These are phyloP conservation scores for Rhynchonycteris naso DNA, from an alignment of 2,797 vertebrate species.

Conservation along the genomic window DNA sequence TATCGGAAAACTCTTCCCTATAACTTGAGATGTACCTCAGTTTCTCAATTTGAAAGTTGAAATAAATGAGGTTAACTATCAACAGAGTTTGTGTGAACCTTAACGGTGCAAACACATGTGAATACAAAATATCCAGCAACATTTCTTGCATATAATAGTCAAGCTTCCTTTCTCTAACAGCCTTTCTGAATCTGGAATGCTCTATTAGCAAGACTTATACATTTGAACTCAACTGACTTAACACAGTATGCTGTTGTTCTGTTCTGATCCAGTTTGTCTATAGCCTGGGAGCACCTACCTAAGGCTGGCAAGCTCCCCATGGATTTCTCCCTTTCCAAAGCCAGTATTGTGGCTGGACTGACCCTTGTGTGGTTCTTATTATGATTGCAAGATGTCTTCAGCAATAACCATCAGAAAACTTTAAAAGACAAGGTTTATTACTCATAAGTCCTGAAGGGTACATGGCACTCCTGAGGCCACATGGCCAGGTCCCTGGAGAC, in stretches of 20 bases:
- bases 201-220: not conserved
- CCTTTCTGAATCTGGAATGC: not conserved
- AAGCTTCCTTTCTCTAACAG: not conserved
- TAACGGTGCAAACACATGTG: not conserved
- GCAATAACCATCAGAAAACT: not conserved
- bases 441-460: not conserved
- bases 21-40: not conserved
- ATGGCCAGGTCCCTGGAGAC: not conserved
- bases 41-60: not conserved
- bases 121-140: not conserved
- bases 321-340: not conserved
- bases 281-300: not conserved
- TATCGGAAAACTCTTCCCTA: not conserved
- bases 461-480: not conserved
- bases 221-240: not conserved
- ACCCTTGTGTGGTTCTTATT: not conserved
- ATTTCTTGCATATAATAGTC: not conserved
- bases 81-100: not conserved
- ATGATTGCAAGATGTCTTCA: not conserved
- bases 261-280: not conserved
- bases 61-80: not conserved
- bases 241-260: not conserved
- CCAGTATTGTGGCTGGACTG: not conserved
- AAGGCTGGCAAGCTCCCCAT: not conserved
- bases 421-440: not conserved